phyloP scores from a whole-genome alignment of 2,797 vertebrate genomes.

The Triplophysa bombifrons region DNA sequence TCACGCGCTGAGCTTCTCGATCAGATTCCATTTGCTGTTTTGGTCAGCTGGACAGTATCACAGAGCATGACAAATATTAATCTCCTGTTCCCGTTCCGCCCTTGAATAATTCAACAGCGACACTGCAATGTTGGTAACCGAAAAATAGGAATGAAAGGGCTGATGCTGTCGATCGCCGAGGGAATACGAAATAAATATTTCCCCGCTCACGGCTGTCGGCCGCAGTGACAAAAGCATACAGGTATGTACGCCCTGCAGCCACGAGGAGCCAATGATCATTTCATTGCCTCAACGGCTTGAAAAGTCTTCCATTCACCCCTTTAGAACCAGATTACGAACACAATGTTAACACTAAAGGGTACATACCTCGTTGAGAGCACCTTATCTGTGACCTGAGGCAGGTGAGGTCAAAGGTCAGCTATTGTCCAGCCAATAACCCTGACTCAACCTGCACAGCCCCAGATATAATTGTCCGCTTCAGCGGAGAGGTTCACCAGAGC shows the following conservation, averaged over 20 bases:
- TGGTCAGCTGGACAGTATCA: constrained; percentile 58
- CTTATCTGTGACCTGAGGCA: constrained; percentile 54
- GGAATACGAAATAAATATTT: constrained; percentile 38
- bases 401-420: constrained; percentile 55
- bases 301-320: constrained; percentile 17
- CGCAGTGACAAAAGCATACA: constrained; percentile 39
- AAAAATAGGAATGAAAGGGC: constrained; percentile 41
- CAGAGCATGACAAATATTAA: constrained; percentile 61
- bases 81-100: constrained; percentile 43
- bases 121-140: constrained; percentile 41
- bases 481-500: constrained; percentile 34
- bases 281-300: constrained; percentile 31
- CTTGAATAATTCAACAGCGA: constrained; percentile 58
- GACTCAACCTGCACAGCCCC: constrained; percentile 46
- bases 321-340: constrained; percentile 29
- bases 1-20: constrained; percentile 48
- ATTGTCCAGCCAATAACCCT: constrained; percentile 51
- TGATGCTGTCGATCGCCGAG: constrained; percentile 42
- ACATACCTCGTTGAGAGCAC: constrained; percentile 53
- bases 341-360: constrained; percentile 10
- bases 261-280: constrained; percentile 26
- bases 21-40: constrained; percentile 57
- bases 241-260: constrained; percentile 21
- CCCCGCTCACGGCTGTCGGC: constrained; percentile 14
- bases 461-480: constrained; percentile 46